Evolutionary conservation across 53 echinoderm and acorn worm species (phyloP), one percentile per base, ranked within the genome.

Genomic region (Holothuria scabra): DNA sequence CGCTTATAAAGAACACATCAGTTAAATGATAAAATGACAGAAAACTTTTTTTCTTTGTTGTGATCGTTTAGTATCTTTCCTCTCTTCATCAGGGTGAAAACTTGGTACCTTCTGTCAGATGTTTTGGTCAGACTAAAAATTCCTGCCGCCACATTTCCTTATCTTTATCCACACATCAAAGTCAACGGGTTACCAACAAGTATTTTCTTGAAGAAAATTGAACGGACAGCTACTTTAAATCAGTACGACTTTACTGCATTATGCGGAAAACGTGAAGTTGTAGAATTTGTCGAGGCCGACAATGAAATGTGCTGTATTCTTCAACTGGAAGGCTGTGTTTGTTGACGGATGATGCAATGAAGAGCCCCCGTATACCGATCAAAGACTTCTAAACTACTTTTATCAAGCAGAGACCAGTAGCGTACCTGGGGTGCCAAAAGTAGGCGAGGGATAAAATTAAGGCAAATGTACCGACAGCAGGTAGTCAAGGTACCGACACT

Each of bases 221-320:
- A 58, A 10, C 18, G 59, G 16, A 59, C 12, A 22, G 28, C 12
- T 13, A 18, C 28, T 28, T 13, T 19, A 32, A 14, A 56, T 13
- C 78, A 58, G 25, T 31, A 14, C 16, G 14, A 18, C 28, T 31
- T 32, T 10, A 6, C 29, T 20, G 57, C 52, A 14, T 13, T 57
- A 28, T 56, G 31, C 33, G 28, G 32, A 19, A 6, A 46, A 1
- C 48, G 31, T 20, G 78, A 78, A 20, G 6, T 78, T 1, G 31
- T 78, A 25, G 78, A 78, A 32, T 78, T 78, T 31, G 78, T 78
- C 19, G 78, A 78, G 58, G 78, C 78, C 8, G 78, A 78, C 31
- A 32, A 78, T n/a, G 58, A 78, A 28, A 57, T 56, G 28, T 49
- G 56, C 33, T 55, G 59, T 14, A 58, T 78, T 16, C 78, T 78